phyloP scores from a whole-genome alignment of 2,113 vertebrate species.

The Pygoscelis adeliae region DNA sequence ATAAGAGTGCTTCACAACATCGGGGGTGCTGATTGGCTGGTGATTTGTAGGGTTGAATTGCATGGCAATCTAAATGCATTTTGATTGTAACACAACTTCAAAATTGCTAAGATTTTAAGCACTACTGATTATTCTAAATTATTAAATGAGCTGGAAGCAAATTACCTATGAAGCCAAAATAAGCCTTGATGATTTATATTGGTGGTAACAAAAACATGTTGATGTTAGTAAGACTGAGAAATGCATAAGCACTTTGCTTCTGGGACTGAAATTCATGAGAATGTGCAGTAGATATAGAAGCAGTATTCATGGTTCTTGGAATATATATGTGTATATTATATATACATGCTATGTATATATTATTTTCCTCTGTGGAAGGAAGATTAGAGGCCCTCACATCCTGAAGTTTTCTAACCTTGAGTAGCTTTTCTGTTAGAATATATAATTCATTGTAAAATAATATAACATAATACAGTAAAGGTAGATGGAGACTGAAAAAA shows the following conservation, averaged over 20 bases:
- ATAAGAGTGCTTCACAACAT: constrained; percentile 56
- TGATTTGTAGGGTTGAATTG: constrained; percentile 60
- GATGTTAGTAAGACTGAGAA: not conserved
- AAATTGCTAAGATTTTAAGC: constrained; percentile 49
- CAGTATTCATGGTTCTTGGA: not conserved
- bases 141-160: constrained; percentile 54
- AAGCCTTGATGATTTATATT: constrained; percentile 47
- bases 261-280: not conserved
- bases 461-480: not conserved
- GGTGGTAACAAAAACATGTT: constrained; percentile 44
- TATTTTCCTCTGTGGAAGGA: not conserved
- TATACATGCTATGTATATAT: not conserved
- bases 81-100: constrained; percentile 51
- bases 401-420: not conserved
- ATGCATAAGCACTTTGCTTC: not conserved
- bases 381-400: not conserved
- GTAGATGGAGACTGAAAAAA: not conserved
- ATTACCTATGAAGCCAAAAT: constrained; percentile 47
- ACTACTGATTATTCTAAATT: constrained; percentile 54
- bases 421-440: not conserved
- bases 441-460: not conserved
- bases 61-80: constrained; percentile 18
- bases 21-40: constrained; percentile 43
- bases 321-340: not conserved
- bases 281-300: not conserved